These are phyloP conservation scores for Tetrapedia diversipes DNA, from an alignment of 2,888 invertebrate genomes.

Conservation along the genomic window DNA sequence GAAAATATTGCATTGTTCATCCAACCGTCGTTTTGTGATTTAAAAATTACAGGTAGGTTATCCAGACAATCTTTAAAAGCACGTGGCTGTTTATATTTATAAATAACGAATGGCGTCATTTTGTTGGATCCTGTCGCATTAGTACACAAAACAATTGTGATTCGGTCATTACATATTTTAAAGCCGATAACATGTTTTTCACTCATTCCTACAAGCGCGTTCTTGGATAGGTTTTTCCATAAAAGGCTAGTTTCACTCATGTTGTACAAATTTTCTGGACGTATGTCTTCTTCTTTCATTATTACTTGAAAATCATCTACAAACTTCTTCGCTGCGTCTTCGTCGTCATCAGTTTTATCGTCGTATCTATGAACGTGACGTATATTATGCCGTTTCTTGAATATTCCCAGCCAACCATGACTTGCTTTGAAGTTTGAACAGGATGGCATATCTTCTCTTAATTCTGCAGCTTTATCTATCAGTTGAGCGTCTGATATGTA, in stretches of 20 bases:
- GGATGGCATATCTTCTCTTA: conserved; percentile 2
- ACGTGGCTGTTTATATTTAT: conserved; percentile 55
- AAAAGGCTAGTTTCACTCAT: conserved; percentile 66
- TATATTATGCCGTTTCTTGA: conserved; percentile 26
- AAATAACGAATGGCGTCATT: conserved; percentile 56
- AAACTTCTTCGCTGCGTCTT: background rate
- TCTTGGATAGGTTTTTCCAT: conserved; percentile 63
- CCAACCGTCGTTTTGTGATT: conserved; percentile 65
- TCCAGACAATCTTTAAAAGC: conserved; percentile 62
- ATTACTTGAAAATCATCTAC: background rate
- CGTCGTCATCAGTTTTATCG: conserved; percentile 10
- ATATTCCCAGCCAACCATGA: conserved; percentile 5
- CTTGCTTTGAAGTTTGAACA: conserved; percentile 22
- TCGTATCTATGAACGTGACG: background rate
- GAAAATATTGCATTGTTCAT: conserved; percentile 64
- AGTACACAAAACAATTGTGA: conserved; percentile 69
- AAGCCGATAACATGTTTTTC: conserved; percentile 54
- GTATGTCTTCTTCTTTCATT: too few relatives aligned
- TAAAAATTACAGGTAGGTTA: conserved; percentile 60
- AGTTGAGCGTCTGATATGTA: conserved; percentile 7
- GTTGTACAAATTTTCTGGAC: conserved; percentile 62
- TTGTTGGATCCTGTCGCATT: conserved; percentile 71
- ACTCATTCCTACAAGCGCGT: conserved; percentile 61
- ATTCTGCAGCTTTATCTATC: conserved; percentile 17
- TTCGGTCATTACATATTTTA: conserved; percentile 67